phyloP scores from a whole-genome alignment of 1,140 invertebrate genomes.

The Philaenus spumarius region DNA sequence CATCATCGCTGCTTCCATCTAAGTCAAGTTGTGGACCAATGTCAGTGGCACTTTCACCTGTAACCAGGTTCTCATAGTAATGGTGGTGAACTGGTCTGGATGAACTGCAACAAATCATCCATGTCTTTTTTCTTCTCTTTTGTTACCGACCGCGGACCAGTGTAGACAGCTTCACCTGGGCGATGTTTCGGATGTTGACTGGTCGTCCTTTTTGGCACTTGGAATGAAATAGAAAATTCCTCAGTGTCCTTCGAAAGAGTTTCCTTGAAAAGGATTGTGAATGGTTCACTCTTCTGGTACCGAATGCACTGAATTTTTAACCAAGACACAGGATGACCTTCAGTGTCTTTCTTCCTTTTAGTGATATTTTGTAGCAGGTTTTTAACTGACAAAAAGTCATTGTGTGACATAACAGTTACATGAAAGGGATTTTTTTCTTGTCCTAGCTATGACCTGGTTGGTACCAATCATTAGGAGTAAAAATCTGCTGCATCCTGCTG shows the following conservation, averaged over 20 bases:
- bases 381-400: constrained; percentile 14
- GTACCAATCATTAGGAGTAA: constrained; percentile 12
- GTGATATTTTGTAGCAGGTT: constrained; percentile 5
- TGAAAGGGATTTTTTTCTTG: constrained; percentile 6
- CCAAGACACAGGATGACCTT: constrained; percentile 21
- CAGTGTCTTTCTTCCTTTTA: constrained; percentile 9
- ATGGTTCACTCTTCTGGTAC: constrained; percentile 24
- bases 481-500: too few relatives aligned
- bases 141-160: not conserved
- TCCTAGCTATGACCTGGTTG: constrained; percentile 4
- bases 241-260: constrained; percentile 14
- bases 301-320: constrained; percentile 26
- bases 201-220: constrained; percentile 1
- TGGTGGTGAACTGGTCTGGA: constrained; percentile 20
- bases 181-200: not conserved
- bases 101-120: constrained; percentile 17
- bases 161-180: not conserved
- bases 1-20: not conserved
- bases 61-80: constrained; percentile 14
- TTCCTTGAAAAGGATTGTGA: constrained; percentile 6
- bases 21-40: not conserved
- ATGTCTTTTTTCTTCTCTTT: constrained; percentile 14
- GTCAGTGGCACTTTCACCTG: not conserved
- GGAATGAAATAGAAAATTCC: constrained; percentile 7
- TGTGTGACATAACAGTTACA: not conserved